Evolutionary conservation across 2,113 vertebrate genomes (phyloP).

Genomic region (Proteles cristata): DNA sequence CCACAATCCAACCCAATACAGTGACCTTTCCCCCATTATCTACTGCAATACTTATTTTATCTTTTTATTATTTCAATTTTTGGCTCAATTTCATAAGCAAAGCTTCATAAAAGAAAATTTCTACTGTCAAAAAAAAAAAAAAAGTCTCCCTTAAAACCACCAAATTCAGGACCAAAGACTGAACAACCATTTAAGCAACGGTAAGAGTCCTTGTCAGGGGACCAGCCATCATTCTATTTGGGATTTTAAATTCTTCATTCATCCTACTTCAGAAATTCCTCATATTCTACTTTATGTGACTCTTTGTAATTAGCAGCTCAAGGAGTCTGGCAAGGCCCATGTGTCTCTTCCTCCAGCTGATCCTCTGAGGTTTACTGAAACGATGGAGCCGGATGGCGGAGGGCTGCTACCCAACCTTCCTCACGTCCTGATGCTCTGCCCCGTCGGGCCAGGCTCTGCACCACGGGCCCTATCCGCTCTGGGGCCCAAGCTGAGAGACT

Average conservation of each 20-base stretch:
- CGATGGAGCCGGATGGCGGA: too few species aligned
- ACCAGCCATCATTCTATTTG: not conserved
- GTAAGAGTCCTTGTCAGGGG: not conserved
- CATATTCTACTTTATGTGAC: not conserved
- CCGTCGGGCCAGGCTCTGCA: not conserved
- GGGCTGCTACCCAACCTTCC: not conserved
- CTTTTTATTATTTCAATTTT: too few species aligned
- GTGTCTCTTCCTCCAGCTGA: not conserved
- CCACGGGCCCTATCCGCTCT: not conserved
- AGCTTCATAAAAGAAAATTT: too few species aligned
- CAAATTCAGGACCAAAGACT: not conserved
- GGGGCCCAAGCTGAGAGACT: not conserved
- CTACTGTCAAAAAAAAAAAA: too few species aligned
- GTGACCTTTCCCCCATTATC: too few species aligned
- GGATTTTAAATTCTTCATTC: not conserved
- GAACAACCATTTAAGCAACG: not conserved
- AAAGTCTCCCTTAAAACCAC: not conserved
- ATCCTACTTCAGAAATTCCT: not conserved
- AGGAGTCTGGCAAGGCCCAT: not conserved
- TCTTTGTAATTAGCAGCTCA: not conserved
- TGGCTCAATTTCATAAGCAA: too few species aligned
- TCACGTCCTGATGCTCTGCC: accelerated
- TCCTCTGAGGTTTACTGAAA: not conserved
- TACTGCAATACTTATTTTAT: too few species aligned
- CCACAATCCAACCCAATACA: too few species aligned